Base-by-base conservation (phyloP, 2,888 invertebrate genomes). In the Plagodis pulveraria region DNA sequence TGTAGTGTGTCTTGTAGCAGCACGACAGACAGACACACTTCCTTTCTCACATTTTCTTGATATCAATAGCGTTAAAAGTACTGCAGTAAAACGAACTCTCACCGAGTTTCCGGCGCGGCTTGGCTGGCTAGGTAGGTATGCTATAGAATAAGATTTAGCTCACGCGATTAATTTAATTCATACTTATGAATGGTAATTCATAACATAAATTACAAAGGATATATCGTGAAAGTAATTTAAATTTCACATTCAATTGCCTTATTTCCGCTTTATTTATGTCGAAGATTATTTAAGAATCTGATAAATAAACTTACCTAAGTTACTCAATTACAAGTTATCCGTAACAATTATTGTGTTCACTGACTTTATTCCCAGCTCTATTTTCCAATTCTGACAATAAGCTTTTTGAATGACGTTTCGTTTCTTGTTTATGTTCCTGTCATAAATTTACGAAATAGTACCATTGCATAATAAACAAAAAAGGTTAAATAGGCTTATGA, bases 11-110 rank as follows among this genome's bases (percentile, higher is more conserved):
- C 81, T 82, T 85, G 81, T 86, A 85, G 80, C 81, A 80, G 80
- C 83, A 84, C 77, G 81, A 84, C 88, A 86, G 65, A 59, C 65
- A 65, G 82, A 86, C 87, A 85, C 77, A 87, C 90, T 90, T 91
- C 92, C 92, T 91, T 91, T 92, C 92, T 91, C 90, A 91, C 89
- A 91, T 88, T 89, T 89, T 88, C 83, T 84, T 84, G 81, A 85
- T 87, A 89, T 89, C 86, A 89, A 91, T 88, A 84, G 87, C 86
- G 74, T 80, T 86, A 84, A 83, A 74, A 84, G 77, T 81, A 79
- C 77, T 79, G 77, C 81, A 81, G 78, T 81, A 81, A 86, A 85
- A 85, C 67, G 80, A 86, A 84, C 79, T 87, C 85, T 87, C 82
- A 75, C 76, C 72, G 72, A 75, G 81, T 84, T 87, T 91, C 89